Evolutionary conservation across 2,113 vertebrate genomes (phyloP).

Genomic region (Mobula birostris): DNA sequence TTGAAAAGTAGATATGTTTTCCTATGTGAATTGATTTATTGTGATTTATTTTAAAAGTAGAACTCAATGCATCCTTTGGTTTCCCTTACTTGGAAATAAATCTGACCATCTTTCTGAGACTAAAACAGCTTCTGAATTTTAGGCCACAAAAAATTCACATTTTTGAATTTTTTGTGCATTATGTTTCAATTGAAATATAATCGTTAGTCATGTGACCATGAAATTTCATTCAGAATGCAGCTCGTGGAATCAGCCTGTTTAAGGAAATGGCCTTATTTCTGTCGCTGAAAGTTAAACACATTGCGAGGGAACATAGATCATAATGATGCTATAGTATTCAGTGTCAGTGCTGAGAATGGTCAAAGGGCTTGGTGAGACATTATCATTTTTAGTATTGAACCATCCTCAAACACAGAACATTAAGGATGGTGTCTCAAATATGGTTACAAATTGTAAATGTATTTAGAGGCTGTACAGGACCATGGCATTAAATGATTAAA

Average conservation of each 20-base stretch:
- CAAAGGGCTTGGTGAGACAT: neutral
- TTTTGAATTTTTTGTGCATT: neutral
- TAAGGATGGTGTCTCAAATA: neutral
- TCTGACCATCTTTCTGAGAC: no score
- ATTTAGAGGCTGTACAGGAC: neutral
- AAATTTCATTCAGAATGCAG: neutral
- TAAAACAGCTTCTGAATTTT: no score
- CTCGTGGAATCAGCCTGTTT: neutral
- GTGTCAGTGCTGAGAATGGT: neutral
- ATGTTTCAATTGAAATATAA: neutral
- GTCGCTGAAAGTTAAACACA: neutral
- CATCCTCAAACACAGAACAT: neutral
- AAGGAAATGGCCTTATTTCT: neutral
- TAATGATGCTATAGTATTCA: neutral
- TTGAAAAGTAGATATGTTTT: no score
- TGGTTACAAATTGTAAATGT: neutral
- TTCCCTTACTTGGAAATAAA: no score
- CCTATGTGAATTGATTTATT: no score
- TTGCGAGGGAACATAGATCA: neutral
- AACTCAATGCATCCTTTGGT: no score
- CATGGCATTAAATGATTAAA: neutral
- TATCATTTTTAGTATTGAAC: neutral
- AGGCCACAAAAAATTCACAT: no score
- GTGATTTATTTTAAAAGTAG: no score
- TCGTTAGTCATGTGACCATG: neutral